Evolutionary conservation across 2,797 vertebrate genomes (phyloP).

Genomic region (Pangasius djambal): DNA sequence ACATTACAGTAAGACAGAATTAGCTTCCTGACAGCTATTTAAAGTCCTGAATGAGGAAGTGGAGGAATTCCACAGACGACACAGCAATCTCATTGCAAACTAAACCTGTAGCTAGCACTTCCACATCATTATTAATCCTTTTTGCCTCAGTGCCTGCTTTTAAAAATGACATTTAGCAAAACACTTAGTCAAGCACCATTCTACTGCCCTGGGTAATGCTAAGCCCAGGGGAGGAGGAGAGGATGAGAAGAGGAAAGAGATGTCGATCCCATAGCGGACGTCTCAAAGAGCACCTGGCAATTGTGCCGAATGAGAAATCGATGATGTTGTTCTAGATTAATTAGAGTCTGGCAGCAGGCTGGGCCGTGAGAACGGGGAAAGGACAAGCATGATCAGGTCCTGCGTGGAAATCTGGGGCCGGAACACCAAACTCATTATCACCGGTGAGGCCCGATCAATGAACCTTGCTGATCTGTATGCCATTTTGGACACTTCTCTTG

Average conservation of each 20-base stretch:
- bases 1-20: background rate
- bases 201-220: constrained; percentile 2
- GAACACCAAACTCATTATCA: constrained; percentile 57
- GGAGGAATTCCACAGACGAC: background rate
- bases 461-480: constrained; percentile 46
- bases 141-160: constrained; percentile 10
- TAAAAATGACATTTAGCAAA: constrained; percentile 21
- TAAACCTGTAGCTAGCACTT: background rate
- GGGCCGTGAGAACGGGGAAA: constrained; percentile 43
- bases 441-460: constrained; percentile 29
- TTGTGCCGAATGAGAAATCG: constrained; percentile 65
- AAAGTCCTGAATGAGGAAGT: constrained; percentile 17
- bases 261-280: constrained; percentile 44
- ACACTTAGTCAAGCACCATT: background rate
- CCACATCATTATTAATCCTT: background rate
- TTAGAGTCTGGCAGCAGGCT: constrained; percentile 56
- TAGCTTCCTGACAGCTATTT: constrained; percentile 5
- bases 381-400: constrained; percentile 47
- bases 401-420: background rate
- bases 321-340: constrained; percentile 65
- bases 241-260: constrained; percentile 40
- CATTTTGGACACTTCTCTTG: constrained; percentile 25
- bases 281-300: constrained; percentile 51
- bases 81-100: constrained; percentile 10
- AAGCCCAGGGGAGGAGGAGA: background rate